Conservation (phyloP, 2,888 invertebrate genomes). For the Napeogenes inachia region DNA sequence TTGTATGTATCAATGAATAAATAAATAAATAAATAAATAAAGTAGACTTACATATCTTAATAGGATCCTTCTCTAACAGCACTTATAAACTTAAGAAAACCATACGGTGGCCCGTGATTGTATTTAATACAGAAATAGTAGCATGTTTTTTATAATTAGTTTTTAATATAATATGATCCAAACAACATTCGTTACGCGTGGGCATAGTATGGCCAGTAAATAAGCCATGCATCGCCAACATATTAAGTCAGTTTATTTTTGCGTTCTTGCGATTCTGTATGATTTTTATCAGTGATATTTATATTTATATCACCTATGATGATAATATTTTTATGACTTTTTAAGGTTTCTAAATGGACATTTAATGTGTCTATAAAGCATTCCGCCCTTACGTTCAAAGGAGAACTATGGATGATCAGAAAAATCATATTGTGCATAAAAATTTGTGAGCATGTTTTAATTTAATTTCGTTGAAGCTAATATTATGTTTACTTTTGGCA, state of each 20-base stretch:
- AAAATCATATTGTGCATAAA: conserved; percentile 8
- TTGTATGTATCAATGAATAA: too few species aligned
- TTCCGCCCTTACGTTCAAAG: conserved; percentile 25
- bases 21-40: too few species aligned
- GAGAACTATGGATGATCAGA: conserved; percentile 32
- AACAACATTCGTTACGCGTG: conserved; percentile 11
- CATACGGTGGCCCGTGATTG: conserved; percentile 6
- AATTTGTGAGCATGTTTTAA: conserved; percentile 9
- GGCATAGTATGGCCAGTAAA: conserved; percentile 29
- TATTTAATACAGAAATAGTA: neutral
- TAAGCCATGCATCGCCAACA: conserved; percentile 27
- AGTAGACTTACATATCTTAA: too few species aligned
- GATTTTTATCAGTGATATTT: conserved; percentile 20
- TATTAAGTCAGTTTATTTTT: conserved; percentile 29
- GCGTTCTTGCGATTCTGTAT: conserved; percentile 24
- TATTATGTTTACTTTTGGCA: conserved; percentile 7
- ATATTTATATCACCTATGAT: conserved; percentile 35
- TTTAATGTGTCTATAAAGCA: conserved; percentile 27
- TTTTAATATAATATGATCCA: conserved; percentile 30
- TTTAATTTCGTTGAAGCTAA: conserved; percentile 7
- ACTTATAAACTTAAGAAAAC: conserved; percentile 5
- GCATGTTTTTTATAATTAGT: conserved; percentile 13
- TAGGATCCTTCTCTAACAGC: too few species aligned
- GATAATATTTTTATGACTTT: conserved; percentile 22
- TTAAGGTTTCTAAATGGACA: conserved; percentile 22